Base-by-base conservation (phyloP, 1,140 invertebrate genomes). In the Caenorhabditis elegans region DNA sequence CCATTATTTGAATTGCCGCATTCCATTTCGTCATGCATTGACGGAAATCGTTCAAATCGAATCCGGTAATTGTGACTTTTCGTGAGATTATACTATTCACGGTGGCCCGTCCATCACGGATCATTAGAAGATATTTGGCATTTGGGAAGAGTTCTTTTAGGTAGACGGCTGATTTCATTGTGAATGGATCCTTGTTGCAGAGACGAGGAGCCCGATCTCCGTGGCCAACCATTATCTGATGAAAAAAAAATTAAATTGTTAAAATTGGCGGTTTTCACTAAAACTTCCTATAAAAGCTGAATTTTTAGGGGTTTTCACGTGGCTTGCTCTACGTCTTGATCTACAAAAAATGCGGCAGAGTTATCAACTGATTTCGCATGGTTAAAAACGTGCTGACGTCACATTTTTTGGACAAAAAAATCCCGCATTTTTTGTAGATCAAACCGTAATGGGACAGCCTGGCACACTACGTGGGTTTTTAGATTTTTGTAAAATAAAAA, bases 101-200 rank as follows among this genome's bases (percentile, higher is more conserved):
- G 11, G 96, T 97, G 36, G 97, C 97, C 78, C 97, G 92, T 3
- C 97, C 97, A 90, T 99, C 97, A 84, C 80, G 93, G 70, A 98
- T 94, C 95, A 99, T 98, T 90, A 98, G 95, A 86, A 99, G 92
- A 91, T 97, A 99, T 91, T 98, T 98, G 43, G 96, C 90, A 84
- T 93, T 92, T 8, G 93, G 93, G 87, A 94, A 94, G 15, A 81
- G 65, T 36, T 76, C 70, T 8, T 76, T 39, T 53, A 93, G 90
- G 85, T 93, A 94, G 78, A 94, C 94, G 86, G 96, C 95, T 91
- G 96, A 96, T 91, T 98, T 98, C 49, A 98, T 92, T 19, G 96
- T 96, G 78, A 98, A 93, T 19, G 97, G 97, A 92, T 99, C 97
- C 91, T 99, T 99, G 92, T 98, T 98, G 92, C 97, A 99, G 76